These are phyloP conservation scores for Campylorhamphus procurvoides DNA, from an alignment of 2,113 vertebrate species.

Conservation along the genomic window DNA sequence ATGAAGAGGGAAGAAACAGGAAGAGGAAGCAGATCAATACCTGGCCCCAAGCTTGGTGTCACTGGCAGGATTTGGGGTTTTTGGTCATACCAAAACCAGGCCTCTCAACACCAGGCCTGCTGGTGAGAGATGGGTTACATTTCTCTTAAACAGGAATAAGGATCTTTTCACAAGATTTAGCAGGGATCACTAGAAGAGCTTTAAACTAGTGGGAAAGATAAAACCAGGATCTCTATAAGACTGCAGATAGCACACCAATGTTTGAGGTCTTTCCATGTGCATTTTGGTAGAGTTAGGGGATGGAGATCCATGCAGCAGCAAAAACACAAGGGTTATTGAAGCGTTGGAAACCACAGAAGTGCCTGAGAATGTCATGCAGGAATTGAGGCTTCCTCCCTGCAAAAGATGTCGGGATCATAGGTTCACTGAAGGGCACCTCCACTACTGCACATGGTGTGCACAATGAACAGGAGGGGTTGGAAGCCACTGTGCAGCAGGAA, in stretches of 20 bases:
- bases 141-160: background rate
- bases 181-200: background rate
- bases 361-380: background rate
- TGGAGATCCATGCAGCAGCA: background rate
- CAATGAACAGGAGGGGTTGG: background rate
- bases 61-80: background rate
- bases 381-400: background rate
- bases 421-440: background rate
- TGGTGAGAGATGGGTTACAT: background rate
- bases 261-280: background rate
- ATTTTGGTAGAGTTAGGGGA: no score
- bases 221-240: background rate
- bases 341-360: background rate
- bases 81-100: no score
- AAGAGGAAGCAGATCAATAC: background rate
- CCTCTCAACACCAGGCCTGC: background rate
- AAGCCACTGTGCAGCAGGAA: background rate
- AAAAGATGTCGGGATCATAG: background rate
- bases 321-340: background rate
- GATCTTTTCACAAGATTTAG: background rate
- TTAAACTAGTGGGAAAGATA: background rate
- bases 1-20: background rate
- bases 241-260: background rate
- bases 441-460: no score
- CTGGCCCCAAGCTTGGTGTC: background rate